Evolutionary conservation across 1,140 invertebrate species (phyloP), one percentile per base, ranked within the genome.

Genomic region (Drosophila parvula): DNA sequence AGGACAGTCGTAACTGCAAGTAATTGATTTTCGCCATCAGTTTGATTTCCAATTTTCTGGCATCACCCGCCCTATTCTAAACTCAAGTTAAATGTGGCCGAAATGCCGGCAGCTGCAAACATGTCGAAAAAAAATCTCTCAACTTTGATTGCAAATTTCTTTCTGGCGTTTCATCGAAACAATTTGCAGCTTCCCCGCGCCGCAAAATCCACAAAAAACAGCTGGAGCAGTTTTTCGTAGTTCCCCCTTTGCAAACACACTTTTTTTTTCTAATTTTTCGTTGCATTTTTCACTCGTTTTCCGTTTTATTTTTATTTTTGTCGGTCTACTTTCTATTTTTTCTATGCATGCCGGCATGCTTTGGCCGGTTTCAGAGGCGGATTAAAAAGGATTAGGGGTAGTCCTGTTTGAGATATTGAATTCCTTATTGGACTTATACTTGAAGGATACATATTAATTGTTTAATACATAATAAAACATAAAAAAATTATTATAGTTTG

Each of bases 81-180:
- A 34, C 22, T 58, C 18, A 70, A 71, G 50, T 71, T 71, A 71
- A 71, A 71, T 41, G 65, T 70, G 68, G 68, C 65, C 28, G 41
- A 51, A 60, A 75, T 53, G 45, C 32, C 47, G 27, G 40, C 40
- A 68, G 30, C 50, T 16, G 40, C 41, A 43, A 51, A 55, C 16
- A 44, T 41, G 30, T 7, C 28, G 30, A 22, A 55, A 83, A 80
- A 50, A 78, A 78, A 79, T 75, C 65, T 62, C 70, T 86, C 60
- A 86, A 77, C 83, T 88, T 86, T 82, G 83, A 86, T 86, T 86
- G 82, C 82, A 65, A 86, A 82, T 70, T 76, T 86, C 69, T 86
- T 79, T 86, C 59, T 63, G 70, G 68, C 51, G 22, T 55, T 65
- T 44, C 60, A 67, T 47, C 74, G 47, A 81, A 81, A 73, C 82